phyloP scores from a whole-genome alignment of 2,113 vertebrate genomes.

The Myodes glareolus region DNA sequence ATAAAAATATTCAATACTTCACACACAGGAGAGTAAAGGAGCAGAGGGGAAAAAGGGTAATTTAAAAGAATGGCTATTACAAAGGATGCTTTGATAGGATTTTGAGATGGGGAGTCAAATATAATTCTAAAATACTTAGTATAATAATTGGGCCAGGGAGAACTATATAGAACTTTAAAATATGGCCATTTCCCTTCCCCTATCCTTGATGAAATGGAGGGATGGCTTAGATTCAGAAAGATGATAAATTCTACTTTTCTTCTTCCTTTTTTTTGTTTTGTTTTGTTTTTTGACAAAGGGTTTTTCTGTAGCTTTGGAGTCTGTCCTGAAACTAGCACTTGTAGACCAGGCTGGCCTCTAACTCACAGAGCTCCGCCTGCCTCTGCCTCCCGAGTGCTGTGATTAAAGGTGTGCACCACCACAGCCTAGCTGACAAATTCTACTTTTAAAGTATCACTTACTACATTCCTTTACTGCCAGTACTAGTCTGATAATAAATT shows the following conservation, averaged over 20 bases:
- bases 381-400: too few relatives aligned
- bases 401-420: too few relatives aligned
- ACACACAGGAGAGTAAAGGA: constrained; percentile 35
- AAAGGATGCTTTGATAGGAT: constrained; percentile 25
- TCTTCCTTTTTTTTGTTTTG: too few relatives aligned
- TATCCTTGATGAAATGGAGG: not conserved
- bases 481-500: not conserved
- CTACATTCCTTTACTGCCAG: not conserved
- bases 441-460: constrained; percentile 4
- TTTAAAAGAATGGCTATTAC: constrained; percentile 49
- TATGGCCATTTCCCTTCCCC: not conserved
- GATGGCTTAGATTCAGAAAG: not conserved
- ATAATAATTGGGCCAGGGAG: not conserved
- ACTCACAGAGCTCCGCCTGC: too few relatives aligned
- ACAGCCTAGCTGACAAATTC: not conserved
- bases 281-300: too few relatives aligned
- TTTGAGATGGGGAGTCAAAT: constrained; percentile 10
- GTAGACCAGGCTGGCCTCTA: too few relatives aligned
- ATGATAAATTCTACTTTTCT: not conserved
- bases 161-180: constrained; percentile 54
- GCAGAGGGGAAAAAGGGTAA: constrained; percentile 13
- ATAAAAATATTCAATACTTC: constrained; percentile 38
- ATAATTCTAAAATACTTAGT: constrained; percentile 37
- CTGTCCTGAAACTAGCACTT: too few relatives aligned
- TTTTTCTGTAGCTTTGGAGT: too few relatives aligned